These are phyloP conservation scores for Zosterops lateralis DNA, from an alignment of 2,113 vertebrate genomes.

Conservation along the genomic window DNA sequence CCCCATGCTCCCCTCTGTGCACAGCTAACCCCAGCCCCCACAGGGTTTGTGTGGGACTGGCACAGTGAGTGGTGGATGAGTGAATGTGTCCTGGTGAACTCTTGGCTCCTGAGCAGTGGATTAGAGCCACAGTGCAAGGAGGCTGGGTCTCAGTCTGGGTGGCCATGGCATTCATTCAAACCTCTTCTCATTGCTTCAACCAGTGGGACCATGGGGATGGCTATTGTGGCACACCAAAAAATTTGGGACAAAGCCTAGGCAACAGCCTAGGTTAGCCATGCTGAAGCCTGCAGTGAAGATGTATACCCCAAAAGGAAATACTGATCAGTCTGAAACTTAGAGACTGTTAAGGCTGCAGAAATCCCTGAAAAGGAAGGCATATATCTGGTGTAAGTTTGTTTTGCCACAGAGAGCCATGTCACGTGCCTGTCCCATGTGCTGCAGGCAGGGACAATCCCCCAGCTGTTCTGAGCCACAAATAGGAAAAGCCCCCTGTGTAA, in stretches of 20 bases:
- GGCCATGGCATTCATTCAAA: accelerated
- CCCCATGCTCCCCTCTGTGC: accelerated
- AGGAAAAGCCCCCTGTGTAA: background rate
- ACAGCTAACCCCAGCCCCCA: background rate
- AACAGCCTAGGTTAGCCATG: background rate
- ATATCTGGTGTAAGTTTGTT: background rate
- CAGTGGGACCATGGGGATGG: accelerated
- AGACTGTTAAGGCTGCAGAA: background rate
- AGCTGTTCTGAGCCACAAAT: background rate
- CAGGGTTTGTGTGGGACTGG: background rate
- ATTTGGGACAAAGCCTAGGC: background rate
- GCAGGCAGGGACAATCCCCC: background rate
- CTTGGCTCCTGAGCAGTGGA: accelerated
- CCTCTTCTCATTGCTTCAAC: background rate
- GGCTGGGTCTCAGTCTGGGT: background rate
- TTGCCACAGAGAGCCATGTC: background rate
- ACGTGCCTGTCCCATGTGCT: background rate
- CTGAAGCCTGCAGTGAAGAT: background rate
- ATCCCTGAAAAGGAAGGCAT: background rate
- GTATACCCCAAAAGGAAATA: background rate
- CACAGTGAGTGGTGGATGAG: background rate
- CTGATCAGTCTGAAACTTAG: background rate
- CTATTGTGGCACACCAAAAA: background rate
- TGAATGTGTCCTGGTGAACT: background rate
- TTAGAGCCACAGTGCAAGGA: background rate